Base-by-base conservation (phyloP, 2,888 invertebrate species). In the Drosophila histrio region DNA sequence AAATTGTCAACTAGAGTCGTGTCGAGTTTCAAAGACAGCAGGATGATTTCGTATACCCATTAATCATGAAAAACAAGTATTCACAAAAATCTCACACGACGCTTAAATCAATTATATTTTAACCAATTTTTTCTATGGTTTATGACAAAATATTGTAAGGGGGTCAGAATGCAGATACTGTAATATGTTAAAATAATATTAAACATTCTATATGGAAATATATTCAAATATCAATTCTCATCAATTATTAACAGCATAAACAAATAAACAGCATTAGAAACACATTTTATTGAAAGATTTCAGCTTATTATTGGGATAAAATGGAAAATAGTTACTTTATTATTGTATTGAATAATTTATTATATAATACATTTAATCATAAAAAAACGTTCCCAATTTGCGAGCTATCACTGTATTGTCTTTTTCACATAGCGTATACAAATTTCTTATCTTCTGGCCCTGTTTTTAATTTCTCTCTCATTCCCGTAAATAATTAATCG, bases 1-100 rank as follows among this genome's bases (percentile, higher is more conserved):
- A 71, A 80, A 87, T 74, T 84, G 81, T 80, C 85, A 87, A 77
- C 83, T 32, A 24, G 7, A 49, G 53, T 54, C 49, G 61, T 52
- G 56, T 56, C 47, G 46, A 50, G 15, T 32, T 39, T 39, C 44
- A 17, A 26, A 38, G 41, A 24, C 34, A 47, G 13, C 36, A 17
- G 19, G 22, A 54, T 28, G 24, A 43, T 54, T 56, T 15, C 26
- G 15, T 22, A 30, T 22, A 32, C 26, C 2, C 30, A 44, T 60
- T 34, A 59, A 43, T 41, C 44, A 46, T n/a, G 32, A 22, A 34
- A 28, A 47, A 30, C 17, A 34, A 53, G 52, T 21, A 21, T 52
- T 19, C 1, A 21, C 26, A 13, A 52, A 52, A n/a, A 28, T 22
- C 34, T 22, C 17, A 30, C 28, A 46, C 19, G 46, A 30, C 7